These are phyloP conservation scores for Xestia rhomboidea DNA, from an alignment of 2,888 invertebrate species.

Conservation along the genomic window DNA sequence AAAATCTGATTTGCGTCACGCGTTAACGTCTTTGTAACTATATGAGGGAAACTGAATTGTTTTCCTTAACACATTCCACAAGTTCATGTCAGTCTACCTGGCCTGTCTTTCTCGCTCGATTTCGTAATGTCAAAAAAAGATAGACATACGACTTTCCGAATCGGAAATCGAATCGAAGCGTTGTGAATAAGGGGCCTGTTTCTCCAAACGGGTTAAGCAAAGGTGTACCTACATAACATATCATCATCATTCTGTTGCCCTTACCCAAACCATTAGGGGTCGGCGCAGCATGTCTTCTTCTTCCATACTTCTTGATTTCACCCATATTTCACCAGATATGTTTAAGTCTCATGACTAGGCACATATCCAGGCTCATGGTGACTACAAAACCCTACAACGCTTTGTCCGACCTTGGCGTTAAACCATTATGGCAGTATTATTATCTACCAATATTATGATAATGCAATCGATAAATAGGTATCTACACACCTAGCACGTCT, in stretches of 20 bases:
- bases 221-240: too few species aligned
- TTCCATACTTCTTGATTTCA: too few species aligned
- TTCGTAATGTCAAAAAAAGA: too few species aligned
- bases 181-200: too few species aligned
- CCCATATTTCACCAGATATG: neutral
- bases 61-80: conserved; percentile 14
- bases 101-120: too few species aligned
- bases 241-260: too few species aligned
- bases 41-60: neutral
- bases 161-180: too few species aligned
- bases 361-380: neutral
- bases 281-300: too few species aligned
- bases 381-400: neutral
- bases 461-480: neutral
- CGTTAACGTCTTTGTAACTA: neutral
- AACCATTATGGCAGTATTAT: neutral
- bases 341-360: neutral
- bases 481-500: too few species aligned
- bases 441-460: neutral
- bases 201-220: too few species aligned
- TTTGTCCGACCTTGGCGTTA: neutral
- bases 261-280: too few species aligned
- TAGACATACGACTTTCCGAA: too few species aligned
- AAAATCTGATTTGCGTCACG: neutral
- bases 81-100: neutral